phyloP scores from a whole-genome alignment of 2,888 invertebrate genomes.

The Steinernema scapterisci region DNA sequence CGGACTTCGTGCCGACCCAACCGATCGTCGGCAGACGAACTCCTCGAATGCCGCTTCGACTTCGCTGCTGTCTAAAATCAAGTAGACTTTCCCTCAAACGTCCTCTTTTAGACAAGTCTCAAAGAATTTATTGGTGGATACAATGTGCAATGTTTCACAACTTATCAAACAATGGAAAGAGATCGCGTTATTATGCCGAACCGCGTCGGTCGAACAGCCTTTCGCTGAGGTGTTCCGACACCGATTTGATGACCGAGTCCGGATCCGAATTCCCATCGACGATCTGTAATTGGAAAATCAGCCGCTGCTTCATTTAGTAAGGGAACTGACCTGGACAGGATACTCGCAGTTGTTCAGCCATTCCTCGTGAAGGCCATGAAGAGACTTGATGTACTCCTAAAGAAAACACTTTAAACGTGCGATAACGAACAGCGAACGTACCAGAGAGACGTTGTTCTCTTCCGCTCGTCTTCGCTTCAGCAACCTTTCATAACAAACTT shows the following conservation, averaged over 20 bases:
- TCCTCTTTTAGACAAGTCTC: too few relatives aligned
- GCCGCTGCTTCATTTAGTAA: neutral
- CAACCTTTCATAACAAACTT: neutral
- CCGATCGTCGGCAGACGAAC: too few relatives aligned
- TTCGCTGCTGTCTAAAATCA: too few relatives aligned
- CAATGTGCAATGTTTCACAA: too few relatives aligned
- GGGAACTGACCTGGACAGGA: neutral
- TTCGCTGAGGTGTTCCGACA: neutral
- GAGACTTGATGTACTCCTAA: slow-evolving; percentile 10
- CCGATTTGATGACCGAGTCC: neutral
- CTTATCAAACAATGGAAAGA: too few relatives aligned
- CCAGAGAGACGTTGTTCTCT: slow-evolving; percentile 7
- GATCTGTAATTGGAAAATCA: neutral
- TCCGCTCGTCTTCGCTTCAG: neutral
- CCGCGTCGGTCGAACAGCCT: neutral
- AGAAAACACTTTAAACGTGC: neutral
- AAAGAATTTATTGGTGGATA: too few relatives aligned
- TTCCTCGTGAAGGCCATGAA: slow-evolving; percentile 16
- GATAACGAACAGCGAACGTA: too few relatives aligned
- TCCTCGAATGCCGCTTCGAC: too few relatives aligned
- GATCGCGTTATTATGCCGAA: too few relatives aligned
- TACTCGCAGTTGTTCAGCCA: neutral
- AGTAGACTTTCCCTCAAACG: too few relatives aligned
- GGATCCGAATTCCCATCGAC: slow-evolving; percentile 3
- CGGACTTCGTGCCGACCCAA: too few relatives aligned